Percentiles rank a stretch among this genome's conserved stretches.
These are phyloP conservation scores for Agonopterix alstromeriana DNA, from an alignment of 2,888 invertebrate species.

Conservation along the genomic window DNA sequence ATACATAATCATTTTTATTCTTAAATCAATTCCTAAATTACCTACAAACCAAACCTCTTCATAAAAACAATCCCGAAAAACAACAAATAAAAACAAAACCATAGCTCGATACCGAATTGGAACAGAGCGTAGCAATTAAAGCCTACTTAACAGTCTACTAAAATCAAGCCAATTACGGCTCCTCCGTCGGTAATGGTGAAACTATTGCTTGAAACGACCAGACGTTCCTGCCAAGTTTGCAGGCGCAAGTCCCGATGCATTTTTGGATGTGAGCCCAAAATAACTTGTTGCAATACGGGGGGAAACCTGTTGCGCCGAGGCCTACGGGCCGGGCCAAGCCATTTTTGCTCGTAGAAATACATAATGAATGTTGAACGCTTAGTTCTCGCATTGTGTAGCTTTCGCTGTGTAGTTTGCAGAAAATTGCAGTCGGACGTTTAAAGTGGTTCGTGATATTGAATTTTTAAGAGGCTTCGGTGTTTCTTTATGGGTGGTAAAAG, in stretches of 20 bases:
- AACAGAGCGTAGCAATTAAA: not conserved
- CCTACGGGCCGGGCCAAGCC: constrained; percentile 41
- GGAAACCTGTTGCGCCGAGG: constrained; percentile 61
- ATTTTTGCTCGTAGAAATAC: constrained; percentile 70
- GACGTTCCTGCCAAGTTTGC: constrained; percentile 35
- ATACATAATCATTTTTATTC: too few relatives aligned
- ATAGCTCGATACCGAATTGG: too few relatives aligned
- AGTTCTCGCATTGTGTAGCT: constrained; percentile 19
- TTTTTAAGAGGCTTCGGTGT: constrained; percentile 4
- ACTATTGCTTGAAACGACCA: constrained; percentile 18
- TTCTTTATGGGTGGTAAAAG: constrained; percentile 4
- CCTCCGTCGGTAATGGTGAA: not conserved
- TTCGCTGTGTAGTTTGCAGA: not conserved
- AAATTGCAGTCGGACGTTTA: not conserved
- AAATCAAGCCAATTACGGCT: constrained; percentile 5
- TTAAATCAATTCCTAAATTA: too few relatives aligned
- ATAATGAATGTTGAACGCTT: constrained; percentile 67
- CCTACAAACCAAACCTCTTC: too few relatives aligned
- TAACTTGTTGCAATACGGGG: constrained; percentile 66
- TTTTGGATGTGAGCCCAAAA: constrained; percentile 73
- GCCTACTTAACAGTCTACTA: constrained; percentile 6
- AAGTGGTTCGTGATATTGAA: constrained; percentile 5
- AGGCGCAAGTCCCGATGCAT: constrained; percentile 59
- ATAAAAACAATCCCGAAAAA: too few relatives aligned
- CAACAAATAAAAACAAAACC: too few relatives aligned